Percentiles rank a stretch among this genome's conserved stretches.
phyloP scores from a whole-genome alignment of 1,140 invertebrate species.

The Drosophila nebulosa region DNA sequence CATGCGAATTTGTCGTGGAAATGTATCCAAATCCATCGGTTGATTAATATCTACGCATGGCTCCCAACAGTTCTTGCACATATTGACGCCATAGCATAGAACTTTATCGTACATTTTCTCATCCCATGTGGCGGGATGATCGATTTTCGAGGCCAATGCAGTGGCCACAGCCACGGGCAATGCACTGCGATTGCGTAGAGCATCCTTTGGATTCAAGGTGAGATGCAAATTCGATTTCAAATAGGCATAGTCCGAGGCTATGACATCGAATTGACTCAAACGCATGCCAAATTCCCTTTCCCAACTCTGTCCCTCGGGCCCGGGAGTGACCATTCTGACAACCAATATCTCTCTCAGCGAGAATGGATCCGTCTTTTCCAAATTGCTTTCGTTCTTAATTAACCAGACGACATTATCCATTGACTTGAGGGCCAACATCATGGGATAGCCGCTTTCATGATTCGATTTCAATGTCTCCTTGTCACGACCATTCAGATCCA shows the following conservation, averaged over 20 bases:
- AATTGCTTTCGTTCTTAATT: slow-evolving; percentile 47
- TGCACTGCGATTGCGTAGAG: slow-evolving; percentile 66
- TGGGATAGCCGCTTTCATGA: slow-evolving; percentile 30
- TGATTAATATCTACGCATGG: slow-evolving; percentile 46
- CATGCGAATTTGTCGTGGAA: slow-evolving; percentile 62
- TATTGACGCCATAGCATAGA: slow-evolving; percentile 70
- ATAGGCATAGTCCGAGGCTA: slow-evolving; percentile 71
- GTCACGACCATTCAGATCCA: slow-evolving; percentile 57
- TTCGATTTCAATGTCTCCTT: slow-evolving; percentile 24
- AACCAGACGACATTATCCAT: slow-evolving; percentile 61
- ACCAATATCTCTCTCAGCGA: slow-evolving; percentile 51
- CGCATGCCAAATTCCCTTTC: slow-evolving; percentile 60
- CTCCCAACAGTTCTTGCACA: slow-evolving; percentile 75
- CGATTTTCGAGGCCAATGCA: slow-evolving; percentile 65
- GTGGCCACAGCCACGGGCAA: slow-evolving; percentile 61
- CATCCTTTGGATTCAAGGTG: slow-evolving; percentile 53
- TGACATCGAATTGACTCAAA: slow-evolving; percentile 62
- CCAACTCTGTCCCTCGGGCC: slow-evolving; percentile 27
- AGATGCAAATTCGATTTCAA: slow-evolving; percentile 64
- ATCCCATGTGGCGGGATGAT: slow-evolving; percentile 76
- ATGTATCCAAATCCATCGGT: slow-evolving; percentile 63
- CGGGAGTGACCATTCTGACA: slow-evolving; percentile 49
- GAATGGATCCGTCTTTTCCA: slow-evolving; percentile 36
- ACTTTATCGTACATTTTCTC: slow-evolving; percentile 68
- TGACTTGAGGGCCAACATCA: slow-evolving; percentile 43